Percentiles rank a stretch among this genome's conserved stretches.
Evolutionary conservation across 35 echinoderm and acorn worm species (phyloP).

Genomic region (Heliocidaris tuberculata): DNA sequence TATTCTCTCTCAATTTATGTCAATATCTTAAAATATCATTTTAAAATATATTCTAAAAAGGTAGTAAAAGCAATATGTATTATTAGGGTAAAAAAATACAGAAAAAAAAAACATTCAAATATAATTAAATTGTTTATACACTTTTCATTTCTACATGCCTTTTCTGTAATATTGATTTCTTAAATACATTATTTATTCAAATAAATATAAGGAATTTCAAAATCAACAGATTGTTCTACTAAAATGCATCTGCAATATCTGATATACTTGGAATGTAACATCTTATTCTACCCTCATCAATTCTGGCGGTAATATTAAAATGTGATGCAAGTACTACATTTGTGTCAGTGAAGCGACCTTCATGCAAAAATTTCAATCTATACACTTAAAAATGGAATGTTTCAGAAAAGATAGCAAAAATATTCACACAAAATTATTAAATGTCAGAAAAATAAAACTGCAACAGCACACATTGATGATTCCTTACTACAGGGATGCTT

Average conservation of each 20-base stretch:
- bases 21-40: neutral
- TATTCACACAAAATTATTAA: neutral
- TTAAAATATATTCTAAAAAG: neutral
- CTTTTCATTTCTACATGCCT: neutral
- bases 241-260: neutral
- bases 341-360: neutral
- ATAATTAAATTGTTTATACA: neutral
- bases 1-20: neutral
- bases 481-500: slow-evolving; percentile 21
- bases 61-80: neutral
- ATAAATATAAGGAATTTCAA: neutral
- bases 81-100: neutral
- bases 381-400: slow-evolving; percentile 32
- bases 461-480: slow-evolving; percentile 49
- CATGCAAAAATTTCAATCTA: neutral
- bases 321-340: neutral
- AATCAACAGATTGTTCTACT: neutral
- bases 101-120: neutral
- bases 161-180: neutral
- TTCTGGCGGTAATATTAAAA: neutral
- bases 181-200: slow-evolving; percentile 5
- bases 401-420: slow-evolving; percentile 15
- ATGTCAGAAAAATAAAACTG: slow-evolving; percentile 7
- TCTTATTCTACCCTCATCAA: neutral
- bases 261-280: neutral